Conservation (phyloP, 92 coral and sea anemone genomes). For the Epizoanthus rinbou region DNA sequence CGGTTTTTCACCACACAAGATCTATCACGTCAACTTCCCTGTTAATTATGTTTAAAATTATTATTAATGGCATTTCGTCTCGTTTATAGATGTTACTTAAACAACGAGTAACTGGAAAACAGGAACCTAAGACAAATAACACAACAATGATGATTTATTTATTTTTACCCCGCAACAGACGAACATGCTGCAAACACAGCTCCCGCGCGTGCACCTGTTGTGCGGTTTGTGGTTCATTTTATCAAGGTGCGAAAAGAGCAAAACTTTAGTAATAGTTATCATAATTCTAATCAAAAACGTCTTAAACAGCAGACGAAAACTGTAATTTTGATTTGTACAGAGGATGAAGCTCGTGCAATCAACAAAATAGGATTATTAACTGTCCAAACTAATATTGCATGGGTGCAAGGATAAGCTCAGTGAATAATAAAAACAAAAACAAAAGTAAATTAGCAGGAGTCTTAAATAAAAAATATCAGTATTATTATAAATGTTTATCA, state of each 20-base stretch:
- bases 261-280: neutral
- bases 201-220: neutral
- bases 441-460: neutral
- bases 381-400: neutral
- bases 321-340: neutral
- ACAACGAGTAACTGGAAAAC: no score
- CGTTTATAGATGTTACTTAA: no score
- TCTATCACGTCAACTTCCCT: no score
- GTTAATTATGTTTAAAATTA: no score
- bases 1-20: no score
- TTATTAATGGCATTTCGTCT: no score
- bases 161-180: neutral
- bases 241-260: constrained; percentile 15
- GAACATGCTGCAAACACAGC: neutral
- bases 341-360: neutral
- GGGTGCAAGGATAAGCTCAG: neutral
- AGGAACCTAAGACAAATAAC: neutral
- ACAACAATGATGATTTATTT: neutral
- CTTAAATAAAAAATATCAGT: neutral
- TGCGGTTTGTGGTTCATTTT: constrained; percentile 10
- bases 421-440: neutral
- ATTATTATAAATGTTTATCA: neutral
- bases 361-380: neutral
- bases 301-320: neutral
- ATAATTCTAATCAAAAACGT: neutral